A percentile compares a stretch with the other conserved stretches of the same genome.
These are phyloP conservation scores for Clavelina lepadiformis DNA, from an alignment of 23 tunicate genomes.

Conservation along the genomic window DNA sequence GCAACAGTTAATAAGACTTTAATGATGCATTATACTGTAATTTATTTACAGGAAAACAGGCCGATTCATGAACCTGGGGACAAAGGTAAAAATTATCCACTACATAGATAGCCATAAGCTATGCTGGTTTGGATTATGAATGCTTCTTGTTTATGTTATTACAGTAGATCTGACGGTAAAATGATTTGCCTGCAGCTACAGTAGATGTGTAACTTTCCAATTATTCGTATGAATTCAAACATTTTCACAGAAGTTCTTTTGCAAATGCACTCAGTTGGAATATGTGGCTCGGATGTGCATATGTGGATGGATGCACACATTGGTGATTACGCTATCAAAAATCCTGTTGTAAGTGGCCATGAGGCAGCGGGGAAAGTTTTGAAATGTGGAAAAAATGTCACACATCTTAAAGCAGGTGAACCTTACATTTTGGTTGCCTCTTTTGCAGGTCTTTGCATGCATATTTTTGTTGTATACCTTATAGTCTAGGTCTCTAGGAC, in stretches of 20 bases:
- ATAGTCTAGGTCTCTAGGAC: too few relatives aligned
- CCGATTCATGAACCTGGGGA: slow-evolving; percentile 59
- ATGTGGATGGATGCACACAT: slow-evolving; percentile 93
- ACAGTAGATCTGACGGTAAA: too few relatives aligned
- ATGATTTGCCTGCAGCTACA: too few relatives aligned
- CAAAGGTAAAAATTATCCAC: slow-evolving; percentile 67
- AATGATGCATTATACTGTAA: too few relatives aligned
- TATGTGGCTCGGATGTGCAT: slow-evolving; percentile 99
- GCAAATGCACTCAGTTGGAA: slow-evolving; percentile 99
- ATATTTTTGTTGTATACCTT: too few relatives aligned
- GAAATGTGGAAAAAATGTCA: slow-evolving; percentile 87
- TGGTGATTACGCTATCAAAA: slow-evolving; percentile 88
- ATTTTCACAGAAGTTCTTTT: slow-evolving; percentile 62
- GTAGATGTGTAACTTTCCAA: not conserved
- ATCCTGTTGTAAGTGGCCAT: slow-evolving; percentile 94
- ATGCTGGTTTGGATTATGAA: too few relatives aligned
- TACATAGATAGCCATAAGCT: too few relatives aligned
- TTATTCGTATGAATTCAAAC: not conserved
- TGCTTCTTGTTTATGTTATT: too few relatives aligned
- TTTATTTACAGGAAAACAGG: slow-evolving; percentile 72
- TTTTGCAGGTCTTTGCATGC: too few relatives aligned
- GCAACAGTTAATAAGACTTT: too few relatives aligned
- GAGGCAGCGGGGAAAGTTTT: slow-evolving; percentile 94
- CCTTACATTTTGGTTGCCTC: too few relatives aligned
- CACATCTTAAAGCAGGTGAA: slow-evolving; percentile 80